Evolutionary conservation across 2,888 invertebrate species (phyloP), one percentile per base, ranked within the genome.

Genomic region (Acanthosoma haemorrhoidale): DNA sequence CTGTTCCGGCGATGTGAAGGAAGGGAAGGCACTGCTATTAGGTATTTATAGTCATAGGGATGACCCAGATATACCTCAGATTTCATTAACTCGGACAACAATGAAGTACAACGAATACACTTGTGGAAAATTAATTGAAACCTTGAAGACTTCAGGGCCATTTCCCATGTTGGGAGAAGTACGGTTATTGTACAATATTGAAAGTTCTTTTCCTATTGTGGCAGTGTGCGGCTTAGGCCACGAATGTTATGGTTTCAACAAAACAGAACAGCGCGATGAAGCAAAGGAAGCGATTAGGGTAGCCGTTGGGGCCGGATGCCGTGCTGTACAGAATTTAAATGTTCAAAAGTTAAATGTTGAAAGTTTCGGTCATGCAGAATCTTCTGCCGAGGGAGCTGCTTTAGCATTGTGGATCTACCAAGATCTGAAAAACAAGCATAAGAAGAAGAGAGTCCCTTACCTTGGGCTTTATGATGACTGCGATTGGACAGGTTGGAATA

Each of bases 331-430:
- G 43, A 76, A 79, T 2, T 78, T 87, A 15, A 79, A 71, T 32
- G 84, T 87, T 0, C 82, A 80, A 59, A 79, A 82, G 38, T 85
- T 92, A 32, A 84, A 85, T 72, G 83, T 92, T 0, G 92, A 93
- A 78, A 87, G 88, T 16, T 90, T 91, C 77, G 90, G 88, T 11
- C 85, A 88, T 77, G 87, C 91, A 0, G 89, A 90, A 78, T 90
- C 90, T 1, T 87, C 91, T 1, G 91, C 91, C 0, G 92, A 92
- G 79, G 92, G 91, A 2, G 87, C 89, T 0, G 81, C 83, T 2
- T 81, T 93, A 15, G 86, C 85, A 1, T 80, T 87, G 6, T 91
- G 88, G 87, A 79, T 83, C 4, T 92, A 89, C 78, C 87, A 88
- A 78, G 88, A 91, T 76, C 84, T 88, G 76, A 87, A 84, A 74